Conservation (phyloP, 2,797 vertebrate genomes). For the Coccyzus lansbergi region DNA sequence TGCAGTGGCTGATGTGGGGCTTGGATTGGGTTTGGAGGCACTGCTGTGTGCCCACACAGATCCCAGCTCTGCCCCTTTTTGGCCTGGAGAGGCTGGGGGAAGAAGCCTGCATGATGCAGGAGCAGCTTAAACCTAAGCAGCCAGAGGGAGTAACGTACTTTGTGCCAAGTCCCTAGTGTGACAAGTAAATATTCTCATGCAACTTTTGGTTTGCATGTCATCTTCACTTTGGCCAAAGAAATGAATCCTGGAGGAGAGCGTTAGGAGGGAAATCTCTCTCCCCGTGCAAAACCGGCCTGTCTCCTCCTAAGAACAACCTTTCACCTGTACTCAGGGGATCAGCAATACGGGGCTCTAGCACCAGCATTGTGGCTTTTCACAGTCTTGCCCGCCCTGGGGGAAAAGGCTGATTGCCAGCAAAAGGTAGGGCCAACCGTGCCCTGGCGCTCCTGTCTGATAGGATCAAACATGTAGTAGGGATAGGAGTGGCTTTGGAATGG, state of each 20-base stretch:
- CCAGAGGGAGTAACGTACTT: rapidly evolving
- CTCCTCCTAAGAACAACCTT: neutral
- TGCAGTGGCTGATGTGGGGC: neutral
- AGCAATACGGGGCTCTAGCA: neutral
- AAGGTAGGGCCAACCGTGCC: rapidly evolving
- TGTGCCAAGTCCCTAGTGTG: neutral
- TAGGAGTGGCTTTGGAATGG: too few relatives aligned
- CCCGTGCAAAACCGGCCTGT: rapidly evolving
- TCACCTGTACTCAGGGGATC: neutral
- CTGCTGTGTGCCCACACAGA: rapidly evolving
- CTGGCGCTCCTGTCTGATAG: neutral
- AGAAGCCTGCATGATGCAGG: rapidly evolving
- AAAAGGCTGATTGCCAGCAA: neutral
- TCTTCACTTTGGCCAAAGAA: neutral
- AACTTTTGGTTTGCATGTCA: neutral
- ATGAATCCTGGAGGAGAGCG: neutral
- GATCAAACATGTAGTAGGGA: neutral
- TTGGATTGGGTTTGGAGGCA: neutral
- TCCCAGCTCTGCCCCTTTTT: neutral
- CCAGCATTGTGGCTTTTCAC: rapidly evolving
- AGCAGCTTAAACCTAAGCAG: neutral
- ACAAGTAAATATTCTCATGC: rapidly evolving
- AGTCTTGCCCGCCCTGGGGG: neutral
- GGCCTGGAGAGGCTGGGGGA: neutral
- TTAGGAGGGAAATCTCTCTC: neutral